phyloP scores from a whole-genome alignment of 2,113 vertebrate species.

The Mesocricetus auratus region DNA sequence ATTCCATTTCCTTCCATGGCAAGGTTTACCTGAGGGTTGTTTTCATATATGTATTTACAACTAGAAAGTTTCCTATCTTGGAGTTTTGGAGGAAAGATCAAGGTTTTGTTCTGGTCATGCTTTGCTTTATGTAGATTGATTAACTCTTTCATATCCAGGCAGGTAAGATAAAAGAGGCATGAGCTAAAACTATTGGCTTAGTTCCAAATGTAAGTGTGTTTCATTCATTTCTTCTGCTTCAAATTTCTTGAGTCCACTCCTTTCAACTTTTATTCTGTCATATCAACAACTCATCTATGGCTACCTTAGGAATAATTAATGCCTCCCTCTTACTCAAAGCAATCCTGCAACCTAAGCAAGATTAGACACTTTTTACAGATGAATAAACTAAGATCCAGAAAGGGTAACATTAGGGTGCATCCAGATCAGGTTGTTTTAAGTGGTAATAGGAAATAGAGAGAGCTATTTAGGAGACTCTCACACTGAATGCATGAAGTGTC shows the following conservation, averaged over 20 bases:
- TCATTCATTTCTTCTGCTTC: constrained; percentile 4
- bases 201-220: not conserved
- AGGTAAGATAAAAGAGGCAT: not conserved
- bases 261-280: not conserved
- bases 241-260: not conserved
- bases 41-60: not conserved
- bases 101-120: not conserved
- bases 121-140: not conserved
- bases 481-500: not conserved
- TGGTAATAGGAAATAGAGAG: not conserved
- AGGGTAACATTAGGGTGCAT: not conserved
- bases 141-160: not conserved
- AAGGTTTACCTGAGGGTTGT: not conserved
- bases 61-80: not conserved
- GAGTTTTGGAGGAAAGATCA: not conserved
- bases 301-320: not conserved
- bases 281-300: not conserved
- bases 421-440: not conserved
- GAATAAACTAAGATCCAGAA: not conserved
- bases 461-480: not conserved
- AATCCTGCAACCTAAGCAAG: not conserved
- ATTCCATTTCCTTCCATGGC: not conserved
- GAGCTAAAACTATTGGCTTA: not conserved
- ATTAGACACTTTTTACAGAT: not conserved
- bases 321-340: not conserved